phyloP scores from a whole-genome alignment of 2,888 invertebrate genomes.

The Rotaria macrura region DNA sequence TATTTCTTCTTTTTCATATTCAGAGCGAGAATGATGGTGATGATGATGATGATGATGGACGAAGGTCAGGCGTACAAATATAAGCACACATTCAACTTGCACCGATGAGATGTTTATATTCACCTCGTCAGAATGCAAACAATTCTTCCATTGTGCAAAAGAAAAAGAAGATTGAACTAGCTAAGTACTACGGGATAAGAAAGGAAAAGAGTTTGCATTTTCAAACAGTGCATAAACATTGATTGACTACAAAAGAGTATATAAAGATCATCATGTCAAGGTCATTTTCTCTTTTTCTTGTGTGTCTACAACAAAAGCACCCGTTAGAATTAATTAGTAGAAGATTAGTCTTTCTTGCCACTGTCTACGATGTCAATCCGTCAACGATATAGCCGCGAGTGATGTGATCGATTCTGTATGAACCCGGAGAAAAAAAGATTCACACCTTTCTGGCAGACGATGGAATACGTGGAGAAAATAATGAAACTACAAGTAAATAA shows the following conservation, averaged over 20 bases:
- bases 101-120: conserved; percentile 9
- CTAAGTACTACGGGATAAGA: neutral
- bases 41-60: conserved; percentile 1
- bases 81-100: neutral
- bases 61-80: neutral
- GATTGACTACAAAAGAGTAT: neutral
- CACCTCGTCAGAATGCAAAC: neutral
- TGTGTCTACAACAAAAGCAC: neutral
- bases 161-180: neutral
- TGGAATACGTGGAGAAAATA: neutral
- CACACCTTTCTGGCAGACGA: neutral
- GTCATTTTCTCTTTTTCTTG: neutral
- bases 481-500: neutral
- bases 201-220: neutral
- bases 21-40: neutral
- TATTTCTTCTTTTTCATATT: neutral
- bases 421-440: neutral
- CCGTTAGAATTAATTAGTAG: neutral
- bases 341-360: neutral
- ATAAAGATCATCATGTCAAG: neutral
- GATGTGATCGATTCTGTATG: neutral
- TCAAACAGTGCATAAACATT: neutral
- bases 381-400: neutral
- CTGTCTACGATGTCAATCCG: neutral
- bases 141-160: neutral